phyloP scores from a whole-genome alignment of 2,113 vertebrate species.

The Sebastes schlegelii region DNA sequence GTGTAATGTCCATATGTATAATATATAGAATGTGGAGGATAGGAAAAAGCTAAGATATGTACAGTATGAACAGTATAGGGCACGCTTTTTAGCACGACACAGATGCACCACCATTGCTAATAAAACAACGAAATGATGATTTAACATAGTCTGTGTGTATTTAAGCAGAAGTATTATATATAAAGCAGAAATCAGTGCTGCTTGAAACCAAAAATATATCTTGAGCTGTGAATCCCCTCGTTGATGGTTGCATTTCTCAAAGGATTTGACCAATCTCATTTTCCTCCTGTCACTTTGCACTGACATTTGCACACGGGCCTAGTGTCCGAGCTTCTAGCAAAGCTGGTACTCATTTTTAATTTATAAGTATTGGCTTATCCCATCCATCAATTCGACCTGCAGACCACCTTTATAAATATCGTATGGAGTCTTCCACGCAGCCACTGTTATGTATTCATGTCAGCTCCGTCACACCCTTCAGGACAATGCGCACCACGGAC shows the following conservation, averaged over 20 bases:
- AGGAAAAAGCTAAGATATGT: too few species aligned
- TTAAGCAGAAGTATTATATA: neutral
- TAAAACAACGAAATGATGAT: too few species aligned
- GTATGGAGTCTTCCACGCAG: constrained; percentile 21
- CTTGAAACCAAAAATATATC: neutral
- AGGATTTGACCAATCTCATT: neutral
- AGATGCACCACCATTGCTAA: too few species aligned
- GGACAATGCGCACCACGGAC: neutral
- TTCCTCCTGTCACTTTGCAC: constrained; percentile 16
- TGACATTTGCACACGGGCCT: constrained; percentile 49
- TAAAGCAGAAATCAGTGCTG: neutral
- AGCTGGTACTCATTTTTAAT: constrained; percentile 58
- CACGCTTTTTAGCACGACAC: too few species aligned
- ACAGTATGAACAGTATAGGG: too few species aligned
- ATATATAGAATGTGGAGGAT: too few species aligned
- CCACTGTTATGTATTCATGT: constrained; percentile 20
- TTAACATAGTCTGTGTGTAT: neutral
- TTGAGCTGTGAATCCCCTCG: neutral
- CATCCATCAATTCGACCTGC: constrained; percentile 31
- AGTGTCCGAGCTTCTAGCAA: neutral
- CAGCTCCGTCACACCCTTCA: constrained; percentile 4
- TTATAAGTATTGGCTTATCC: constrained; percentile 37
- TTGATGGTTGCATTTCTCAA: constrained; percentile 2
- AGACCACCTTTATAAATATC: constrained; percentile 57
- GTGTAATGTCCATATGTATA: too few species aligned